Evolutionary conservation across 2,113 vertebrate genomes (phyloP).

Genomic region (Leucopsar rothschildi): DNA sequence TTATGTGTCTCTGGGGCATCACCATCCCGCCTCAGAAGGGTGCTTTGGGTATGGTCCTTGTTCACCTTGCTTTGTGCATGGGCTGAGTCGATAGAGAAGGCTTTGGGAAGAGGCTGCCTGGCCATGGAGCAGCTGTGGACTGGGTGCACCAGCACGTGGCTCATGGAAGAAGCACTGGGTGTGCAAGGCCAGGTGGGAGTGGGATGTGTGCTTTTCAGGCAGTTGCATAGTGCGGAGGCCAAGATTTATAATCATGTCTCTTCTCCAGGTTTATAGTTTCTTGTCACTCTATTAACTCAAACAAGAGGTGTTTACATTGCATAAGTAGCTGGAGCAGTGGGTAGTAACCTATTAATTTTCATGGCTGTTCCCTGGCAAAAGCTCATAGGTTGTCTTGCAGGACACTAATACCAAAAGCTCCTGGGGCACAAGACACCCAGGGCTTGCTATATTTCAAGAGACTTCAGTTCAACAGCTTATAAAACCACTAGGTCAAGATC

Average conservation of each 20-base stretch:
- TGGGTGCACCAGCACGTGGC: neutral
- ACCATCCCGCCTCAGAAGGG: neutral
- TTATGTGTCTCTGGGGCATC: fast-evolving
- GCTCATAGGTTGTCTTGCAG: neutral
- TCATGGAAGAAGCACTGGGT: fast-evolving
- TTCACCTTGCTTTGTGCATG: neutral
- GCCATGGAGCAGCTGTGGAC: neutral
- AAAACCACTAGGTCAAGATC: neutral
- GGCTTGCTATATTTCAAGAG: constrained; percentile 15
- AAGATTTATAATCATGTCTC: neutral
- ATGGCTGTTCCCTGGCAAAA: constrained; percentile 5
- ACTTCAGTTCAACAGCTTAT: constrained; percentile 43
- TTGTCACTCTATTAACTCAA: constrained; percentile 52
- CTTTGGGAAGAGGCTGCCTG: neutral
- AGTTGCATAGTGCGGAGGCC: neutral
- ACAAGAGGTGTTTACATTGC: constrained; percentile 44
- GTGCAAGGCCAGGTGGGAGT: neutral
- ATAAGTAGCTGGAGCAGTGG: constrained; percentile 41
- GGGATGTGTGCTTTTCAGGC: neutral
- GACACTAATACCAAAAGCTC: constrained; percentile 25
- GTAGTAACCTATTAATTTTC: constrained; percentile 58
- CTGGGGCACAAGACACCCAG: constrained; percentile 8
- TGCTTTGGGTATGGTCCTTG: neutral
- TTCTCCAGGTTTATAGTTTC: constrained; percentile 28
- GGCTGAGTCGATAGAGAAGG: neutral